Conservation (phyloP, 2,888 invertebrate species). For the Chymomyza amoena region DNA sequence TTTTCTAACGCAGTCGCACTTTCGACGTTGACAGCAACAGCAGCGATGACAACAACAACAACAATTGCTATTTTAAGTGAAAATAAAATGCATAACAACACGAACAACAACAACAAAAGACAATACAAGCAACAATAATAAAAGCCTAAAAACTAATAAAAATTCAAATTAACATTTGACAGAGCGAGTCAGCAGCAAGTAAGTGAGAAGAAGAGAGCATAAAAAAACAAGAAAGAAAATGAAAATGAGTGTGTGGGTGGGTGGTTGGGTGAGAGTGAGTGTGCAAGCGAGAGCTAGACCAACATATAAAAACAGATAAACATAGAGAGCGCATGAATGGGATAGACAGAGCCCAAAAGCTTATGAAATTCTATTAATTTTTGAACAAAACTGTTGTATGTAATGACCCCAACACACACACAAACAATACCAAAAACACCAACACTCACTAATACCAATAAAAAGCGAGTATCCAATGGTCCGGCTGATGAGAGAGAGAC, state of each 20-base stretch:
- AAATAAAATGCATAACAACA: slow-evolving; percentile 55
- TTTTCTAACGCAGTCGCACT: slow-evolving; percentile 77
- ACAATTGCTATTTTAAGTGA: slow-evolving; percentile 53
- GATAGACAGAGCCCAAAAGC: slow-evolving; percentile 50
- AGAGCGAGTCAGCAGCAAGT: slow-evolving; percentile 50
- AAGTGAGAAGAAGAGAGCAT: slow-evolving; percentile 23
- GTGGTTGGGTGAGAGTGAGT: not conserved
- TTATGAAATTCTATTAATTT: slow-evolving; percentile 76
- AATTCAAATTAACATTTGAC: slow-evolving; percentile 76
- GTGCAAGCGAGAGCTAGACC: not conserved
- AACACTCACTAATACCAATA: not conserved
- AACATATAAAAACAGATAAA: slow-evolving; percentile 32
- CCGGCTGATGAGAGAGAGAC: not conserved
- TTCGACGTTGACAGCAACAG: slow-evolving; percentile 58
- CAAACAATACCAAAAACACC: not conserved
- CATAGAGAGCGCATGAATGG: slow-evolving; percentile 25
- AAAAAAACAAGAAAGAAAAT: not conserved
- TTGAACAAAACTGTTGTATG: slow-evolving; percentile 74
- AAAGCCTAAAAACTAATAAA: slow-evolving; percentile 77
- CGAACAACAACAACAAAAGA: slow-evolving; percentile 25
- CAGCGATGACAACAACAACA: slow-evolving; percentile 42
- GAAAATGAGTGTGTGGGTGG: not conserved
- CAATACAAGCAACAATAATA: slow-evolving; percentile 52
- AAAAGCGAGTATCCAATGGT: not conserved
- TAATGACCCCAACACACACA: slow-evolving; percentile 38